phyloP scores from a whole-genome alignment of 2,113 vertebrate species.

The Cavia aperea region DNA sequence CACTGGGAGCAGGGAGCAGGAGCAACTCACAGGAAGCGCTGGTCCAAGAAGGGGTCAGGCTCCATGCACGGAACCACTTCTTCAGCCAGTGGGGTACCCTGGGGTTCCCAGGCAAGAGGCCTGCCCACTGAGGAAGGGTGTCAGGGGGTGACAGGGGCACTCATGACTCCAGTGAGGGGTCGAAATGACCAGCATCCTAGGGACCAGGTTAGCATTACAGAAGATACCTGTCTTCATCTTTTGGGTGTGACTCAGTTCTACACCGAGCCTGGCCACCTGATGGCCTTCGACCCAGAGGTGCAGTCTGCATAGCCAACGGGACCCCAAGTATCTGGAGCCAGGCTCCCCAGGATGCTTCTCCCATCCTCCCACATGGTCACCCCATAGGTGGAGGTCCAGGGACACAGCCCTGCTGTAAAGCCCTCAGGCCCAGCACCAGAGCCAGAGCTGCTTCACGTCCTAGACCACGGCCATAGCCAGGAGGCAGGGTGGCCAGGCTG shows the following conservation, averaged over 20 bases:
- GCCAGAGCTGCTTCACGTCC: neutral
- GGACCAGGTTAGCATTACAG: accelerated
- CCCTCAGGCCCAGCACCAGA: neutral
- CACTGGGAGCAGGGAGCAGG: neutral
- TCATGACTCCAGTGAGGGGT: too few species aligned
- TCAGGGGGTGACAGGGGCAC: accelerated
- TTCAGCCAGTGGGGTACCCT: accelerated
- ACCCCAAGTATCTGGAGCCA: neutral
- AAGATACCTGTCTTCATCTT: accelerated
- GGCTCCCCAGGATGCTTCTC: neutral
- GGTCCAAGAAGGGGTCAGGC: neutral
- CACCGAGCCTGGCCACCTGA: neutral
- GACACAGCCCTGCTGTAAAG: neutral
- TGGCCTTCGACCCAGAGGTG: neutral
- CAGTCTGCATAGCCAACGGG: neutral
- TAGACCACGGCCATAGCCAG: neutral
- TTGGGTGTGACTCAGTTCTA: neutral
- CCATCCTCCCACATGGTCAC: neutral
- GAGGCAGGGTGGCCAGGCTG: too few species aligned
- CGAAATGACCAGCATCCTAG: accelerated
- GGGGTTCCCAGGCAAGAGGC: accelerated
- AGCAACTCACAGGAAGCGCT: neutral
- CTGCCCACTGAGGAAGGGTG: accelerated
- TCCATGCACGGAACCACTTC: accelerated
- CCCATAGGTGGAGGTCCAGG: too few species aligned